phyloP scores from a whole-genome alignment of 1,140 invertebrate species.

The Venustaconcha ellipsiformis region DNA sequence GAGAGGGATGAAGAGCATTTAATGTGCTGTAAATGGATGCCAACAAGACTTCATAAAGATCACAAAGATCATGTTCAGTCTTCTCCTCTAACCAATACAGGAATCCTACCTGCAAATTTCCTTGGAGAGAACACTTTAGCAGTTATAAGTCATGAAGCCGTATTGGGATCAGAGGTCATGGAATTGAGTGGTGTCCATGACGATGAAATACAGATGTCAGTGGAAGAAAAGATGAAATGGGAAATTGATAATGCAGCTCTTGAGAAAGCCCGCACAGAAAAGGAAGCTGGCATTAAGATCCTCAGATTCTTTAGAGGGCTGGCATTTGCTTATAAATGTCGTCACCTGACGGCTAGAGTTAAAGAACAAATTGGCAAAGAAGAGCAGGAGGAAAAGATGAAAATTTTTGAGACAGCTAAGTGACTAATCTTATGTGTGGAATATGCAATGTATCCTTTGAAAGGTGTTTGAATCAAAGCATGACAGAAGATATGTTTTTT shows the following conservation, averaged over 20 bases:
- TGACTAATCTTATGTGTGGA: constrained; percentile 34
- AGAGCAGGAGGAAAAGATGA: constrained; percentile 2
- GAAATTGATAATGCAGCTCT: constrained; percentile 26
- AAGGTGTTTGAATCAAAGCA: not conserved
- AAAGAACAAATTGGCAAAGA: constrained; percentile 9
- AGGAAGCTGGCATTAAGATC: constrained; percentile 26
- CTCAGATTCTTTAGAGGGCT: constrained; percentile 17
- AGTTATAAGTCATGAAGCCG: not conserved
- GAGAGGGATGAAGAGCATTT: constrained; percentile 34
- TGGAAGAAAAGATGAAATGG: constrained; percentile 35
- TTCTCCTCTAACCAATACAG: constrained; percentile 1
- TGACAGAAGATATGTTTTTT: too few relatives aligned
- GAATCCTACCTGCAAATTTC: not conserved
- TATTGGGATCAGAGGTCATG: not conserved
- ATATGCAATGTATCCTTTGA: constrained; percentile 32
- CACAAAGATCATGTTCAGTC: constrained; percentile 3
- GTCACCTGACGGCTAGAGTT: constrained; percentile 11
- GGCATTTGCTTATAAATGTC: not conserved
- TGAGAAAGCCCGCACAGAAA: constrained; percentile 22
- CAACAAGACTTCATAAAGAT: not conserved
- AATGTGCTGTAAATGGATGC: constrained; percentile 31
- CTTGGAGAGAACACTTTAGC: not conserved
- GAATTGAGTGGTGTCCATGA: not conserved
- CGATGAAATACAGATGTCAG: constrained; percentile 21
- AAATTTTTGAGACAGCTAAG: constrained; percentile 27